Base-by-base conservation (phyloP, 2,797 vertebrate genomes). In the Tarsius wallacei region DNA sequence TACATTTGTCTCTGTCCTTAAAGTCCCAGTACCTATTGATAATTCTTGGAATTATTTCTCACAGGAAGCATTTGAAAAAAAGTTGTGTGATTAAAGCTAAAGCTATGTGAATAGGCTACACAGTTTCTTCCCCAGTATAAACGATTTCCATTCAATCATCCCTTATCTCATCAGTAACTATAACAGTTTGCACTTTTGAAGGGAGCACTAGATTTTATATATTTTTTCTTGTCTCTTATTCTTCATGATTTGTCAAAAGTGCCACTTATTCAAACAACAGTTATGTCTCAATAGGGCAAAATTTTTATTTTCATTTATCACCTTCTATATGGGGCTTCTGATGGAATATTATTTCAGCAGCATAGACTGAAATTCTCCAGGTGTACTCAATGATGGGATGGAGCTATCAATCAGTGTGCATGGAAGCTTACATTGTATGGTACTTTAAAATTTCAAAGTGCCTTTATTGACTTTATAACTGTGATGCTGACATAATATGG, bases 271-370 rank as follows among this genome's bases (percentile, higher is more conserved):
- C 7, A 61, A 91, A 68, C 3, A 42, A 14, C 11, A 92, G 36
- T 82, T 90, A 33, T 12, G 7, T 59, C 33, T 92, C n/a, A 49
- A 2, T 76, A 26, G 26, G 36, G 36, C 14, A 57, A 26, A 31
- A 61, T 55, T 70, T 93, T 61, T 13, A 77, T 74, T 88, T 97
- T 80, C 55, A 42, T 80, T 94, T 68, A n/a, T 68, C 31, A 82
- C 59, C 84, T 31, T 70, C 26, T 78, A 11, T 19, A 73, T 22
- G 33, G 26, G 84, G n/a, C 19, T 57, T 57, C 31, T 51, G 49
- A 31, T 8, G 55, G 24, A 90, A 70, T 70, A 64, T 55, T 64
- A 21, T 59, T 78, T 80, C 17, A 47, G 31, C n/a, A 85, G 17
- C 15, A 36, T 73, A 59, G 14, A 87, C 33, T 93, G 36, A 83